Base-by-base conservation (phyloP, 2,797 vertebrate genomes). In the Sebastes jordani region DNA sequence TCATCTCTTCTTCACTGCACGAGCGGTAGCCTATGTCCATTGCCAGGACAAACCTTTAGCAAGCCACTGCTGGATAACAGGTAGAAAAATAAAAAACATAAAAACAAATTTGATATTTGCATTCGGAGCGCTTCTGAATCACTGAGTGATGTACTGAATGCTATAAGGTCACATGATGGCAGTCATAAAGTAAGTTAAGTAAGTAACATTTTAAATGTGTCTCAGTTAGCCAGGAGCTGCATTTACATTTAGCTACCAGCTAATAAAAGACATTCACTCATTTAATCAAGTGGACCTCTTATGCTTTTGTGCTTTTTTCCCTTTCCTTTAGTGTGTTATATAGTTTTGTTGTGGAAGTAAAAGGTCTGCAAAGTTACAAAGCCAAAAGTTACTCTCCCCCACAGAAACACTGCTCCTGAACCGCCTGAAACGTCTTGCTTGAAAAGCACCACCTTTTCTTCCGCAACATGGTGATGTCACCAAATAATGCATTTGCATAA, bases 381-480 rank as follows among this genome's bases (percentile, higher is more conserved):
- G 46, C 46, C 46, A 20, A 49, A 49, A 49, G 18, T 49, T 49
- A 49, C 3, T 49, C 46, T 46, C 46, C 18, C 46, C 46, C 46
- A 49, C 46, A 49, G 18, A 49, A 49, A 20, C 46, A 49, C 46
- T 49, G 7, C 46, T 49, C 46, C 0, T 49, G 46, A 49, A 49
- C 7, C 0, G 7, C 46, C 46, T 49, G 46, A 49, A 49, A 20
- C 18, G 0, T 20, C 46, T 49, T 0, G 7, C 18, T 49, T 49
- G 18, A 20, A 49, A 20, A 49, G 7, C 20, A 18, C 18, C 46
- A 18, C 46, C 18, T 8, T 49, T 49, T 49, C 46, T 2, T 49
- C 46, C 7, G 18, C 18, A 49, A 49, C 46, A 20, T 20, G 2
- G 46, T 49, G 46, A 49, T 20, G 46, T 49, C 46, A 49, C 18